phyloP scores from a whole-genome alignment of 1,140 invertebrate species.

The Panonychus citri region DNA sequence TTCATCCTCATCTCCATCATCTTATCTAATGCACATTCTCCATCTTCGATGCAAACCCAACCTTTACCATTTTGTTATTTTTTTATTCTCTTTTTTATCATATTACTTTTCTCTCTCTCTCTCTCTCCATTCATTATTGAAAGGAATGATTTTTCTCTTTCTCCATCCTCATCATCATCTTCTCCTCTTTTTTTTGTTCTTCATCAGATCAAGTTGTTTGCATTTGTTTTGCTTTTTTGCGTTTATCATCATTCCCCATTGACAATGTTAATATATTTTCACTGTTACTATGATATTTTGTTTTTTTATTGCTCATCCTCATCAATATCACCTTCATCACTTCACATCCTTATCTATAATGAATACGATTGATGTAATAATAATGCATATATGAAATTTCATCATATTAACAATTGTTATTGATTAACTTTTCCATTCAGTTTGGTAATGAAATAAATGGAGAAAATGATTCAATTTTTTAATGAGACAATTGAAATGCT shows the following conservation, averaged over 20 bases:
- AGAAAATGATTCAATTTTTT: background rate
- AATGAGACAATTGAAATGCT: background rate
- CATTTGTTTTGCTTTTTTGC: background rate
- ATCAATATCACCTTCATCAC: background rate
- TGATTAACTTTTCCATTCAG: no score
- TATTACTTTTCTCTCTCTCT: background rate
- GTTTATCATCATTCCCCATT: background rate
- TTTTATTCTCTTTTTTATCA: background rate
- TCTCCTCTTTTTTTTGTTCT: background rate
- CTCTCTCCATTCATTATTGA: background rate
- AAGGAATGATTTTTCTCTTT: background rate
- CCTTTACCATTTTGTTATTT: background rate
- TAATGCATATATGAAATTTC: no score
- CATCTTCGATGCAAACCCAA: background rate
- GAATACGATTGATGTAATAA: no score
- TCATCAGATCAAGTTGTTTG: background rate
- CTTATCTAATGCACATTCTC: background rate
- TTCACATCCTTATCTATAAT: no score
- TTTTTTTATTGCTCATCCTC: background rate
- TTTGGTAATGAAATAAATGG: background rate
- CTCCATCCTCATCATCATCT: background rate
- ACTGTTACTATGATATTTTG: background rate
- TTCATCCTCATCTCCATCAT: background rate
- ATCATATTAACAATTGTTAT: no score
- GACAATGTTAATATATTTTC: background rate